These are phyloP conservation scores for Calosoma granatense DNA, from an alignment of 1,140 invertebrate genomes.

Conservation along the genomic window DNA sequence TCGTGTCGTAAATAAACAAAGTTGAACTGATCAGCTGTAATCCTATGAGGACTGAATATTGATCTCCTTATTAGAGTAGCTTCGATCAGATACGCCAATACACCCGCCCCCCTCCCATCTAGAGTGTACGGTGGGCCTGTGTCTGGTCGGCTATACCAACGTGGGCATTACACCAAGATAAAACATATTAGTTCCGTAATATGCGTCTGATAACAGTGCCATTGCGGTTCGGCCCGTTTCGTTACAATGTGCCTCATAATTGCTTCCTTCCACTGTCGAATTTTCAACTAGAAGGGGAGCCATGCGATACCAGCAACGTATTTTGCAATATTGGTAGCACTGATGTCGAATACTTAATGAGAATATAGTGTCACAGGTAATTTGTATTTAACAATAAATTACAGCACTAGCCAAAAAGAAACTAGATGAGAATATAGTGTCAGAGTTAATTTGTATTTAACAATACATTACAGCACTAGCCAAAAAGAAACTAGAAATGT, in stretches of 20 bases:
- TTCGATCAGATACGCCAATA: neutral
- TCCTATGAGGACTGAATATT: neutral
- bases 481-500: too few species aligned
- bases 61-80: constrained; percentile 1
- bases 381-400: too few species aligned
- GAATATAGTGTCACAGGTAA: too few species aligned
- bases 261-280: neutral
- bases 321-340: too few species aligned
- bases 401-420: too few species aligned
- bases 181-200: constrained; percentile 7
- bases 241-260: neutral
- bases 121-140: too few species aligned
- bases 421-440: too few species aligned
- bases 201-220: neutral
- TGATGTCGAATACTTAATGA: too few species aligned
- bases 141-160: too few species aligned
- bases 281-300: neutral
- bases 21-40: neutral
- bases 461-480: too few species aligned
- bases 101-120: neutral
- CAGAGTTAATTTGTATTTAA: too few species aligned
- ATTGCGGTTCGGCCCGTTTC: neutral
- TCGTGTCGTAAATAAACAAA: neutral
- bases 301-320: neutral
- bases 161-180: neutral